Conservation (phyloP, 2,113 vertebrate genomes). For the Ictalurus furcatus region DNA sequence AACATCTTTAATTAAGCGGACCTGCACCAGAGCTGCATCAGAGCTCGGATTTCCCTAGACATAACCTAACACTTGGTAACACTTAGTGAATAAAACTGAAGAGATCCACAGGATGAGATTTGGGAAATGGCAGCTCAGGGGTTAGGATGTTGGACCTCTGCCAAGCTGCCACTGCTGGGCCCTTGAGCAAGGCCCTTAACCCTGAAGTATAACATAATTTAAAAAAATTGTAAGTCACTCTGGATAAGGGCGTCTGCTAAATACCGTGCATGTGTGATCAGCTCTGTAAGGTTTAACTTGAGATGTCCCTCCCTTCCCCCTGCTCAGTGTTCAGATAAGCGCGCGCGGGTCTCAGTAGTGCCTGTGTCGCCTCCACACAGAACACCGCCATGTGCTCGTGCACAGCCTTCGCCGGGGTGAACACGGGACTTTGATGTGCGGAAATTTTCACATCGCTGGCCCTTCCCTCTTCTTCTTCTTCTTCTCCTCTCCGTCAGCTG, state of each 20-base stretch:
- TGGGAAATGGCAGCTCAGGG: not conserved
- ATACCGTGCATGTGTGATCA: not conserved
- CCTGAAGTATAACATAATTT: too few relatives aligned
- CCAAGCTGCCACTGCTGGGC: too few relatives aligned
- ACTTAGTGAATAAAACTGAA: not conserved
- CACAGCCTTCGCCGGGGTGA: not conserved
- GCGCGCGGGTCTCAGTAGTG: not conserved
- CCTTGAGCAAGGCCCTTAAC: too few relatives aligned
- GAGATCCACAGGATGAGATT: not conserved
- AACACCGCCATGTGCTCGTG: conserved; percentile 20
- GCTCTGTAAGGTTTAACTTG: conserved; percentile 22
- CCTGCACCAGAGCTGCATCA: not conserved
- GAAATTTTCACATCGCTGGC: not conserved
- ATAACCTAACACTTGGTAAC: not conserved
- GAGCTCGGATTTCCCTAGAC: not conserved
- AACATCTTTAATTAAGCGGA: not conserved
- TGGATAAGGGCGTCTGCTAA: too few relatives aligned
- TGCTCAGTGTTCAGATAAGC: not conserved
- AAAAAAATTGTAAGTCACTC: too few relatives aligned
- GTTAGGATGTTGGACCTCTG: too few relatives aligned
- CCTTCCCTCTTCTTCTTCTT: not conserved
- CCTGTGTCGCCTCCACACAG: not conserved
- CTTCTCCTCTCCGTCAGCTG: not conserved
- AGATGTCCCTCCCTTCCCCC: conserved; percentile 46
- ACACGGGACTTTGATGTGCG: not conserved